Base-by-base conservation (phyloP, 2,888 invertebrate species). In the Malthinus seriepunctatus region DNA sequence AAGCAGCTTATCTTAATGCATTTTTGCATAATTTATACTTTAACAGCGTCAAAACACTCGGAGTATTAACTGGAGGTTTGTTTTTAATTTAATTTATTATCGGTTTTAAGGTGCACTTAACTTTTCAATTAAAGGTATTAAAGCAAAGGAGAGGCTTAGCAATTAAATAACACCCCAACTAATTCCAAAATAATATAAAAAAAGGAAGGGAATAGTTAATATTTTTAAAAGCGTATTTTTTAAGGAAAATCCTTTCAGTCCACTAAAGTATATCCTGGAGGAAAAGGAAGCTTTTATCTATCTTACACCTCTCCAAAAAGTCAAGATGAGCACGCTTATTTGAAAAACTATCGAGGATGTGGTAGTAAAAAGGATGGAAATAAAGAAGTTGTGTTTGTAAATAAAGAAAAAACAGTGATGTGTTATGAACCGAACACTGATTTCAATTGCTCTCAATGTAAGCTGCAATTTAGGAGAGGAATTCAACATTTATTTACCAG, bases 261-360 rank as follows among this genome's bases (percentile, higher is more conserved):
- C 57, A 60, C 51, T 57, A 60, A 56, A 62, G 66, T 60, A 56
- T 62, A 62, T 62, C 56, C 39, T 58, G 52, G 53, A 62, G 50
- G n/a, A 60, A 52, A 54, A 50, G 58, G 50, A 53, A 59, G 55
- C 61, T 61, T 63, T 63, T 63, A 63, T 64, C 64, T 64, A 58
- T 62, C 63, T 65, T 63, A 58, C 55, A 60, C 56, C 58, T 63
- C 62, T 46, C 51, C 35, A 51, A 32, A 57, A 57, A 57, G 35
- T 47, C 48, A 42, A 39, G 51, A 57, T 35, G 47, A 46, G 51
- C 45, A 46, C 46, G 32, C 37, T 56, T 15, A 23, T 42, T 42
- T 15, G 39, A 42, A 23, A 23, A 23, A 23, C 35, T 9, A 8
- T 12, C 32, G n/a, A 34, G 10, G 34, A 10, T 10, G 14, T 23